These are phyloP conservation scores for Mormyrops boulengeri DNA, from an alignment of 2,797 vertebrate species.

Conservation along the genomic window DNA sequence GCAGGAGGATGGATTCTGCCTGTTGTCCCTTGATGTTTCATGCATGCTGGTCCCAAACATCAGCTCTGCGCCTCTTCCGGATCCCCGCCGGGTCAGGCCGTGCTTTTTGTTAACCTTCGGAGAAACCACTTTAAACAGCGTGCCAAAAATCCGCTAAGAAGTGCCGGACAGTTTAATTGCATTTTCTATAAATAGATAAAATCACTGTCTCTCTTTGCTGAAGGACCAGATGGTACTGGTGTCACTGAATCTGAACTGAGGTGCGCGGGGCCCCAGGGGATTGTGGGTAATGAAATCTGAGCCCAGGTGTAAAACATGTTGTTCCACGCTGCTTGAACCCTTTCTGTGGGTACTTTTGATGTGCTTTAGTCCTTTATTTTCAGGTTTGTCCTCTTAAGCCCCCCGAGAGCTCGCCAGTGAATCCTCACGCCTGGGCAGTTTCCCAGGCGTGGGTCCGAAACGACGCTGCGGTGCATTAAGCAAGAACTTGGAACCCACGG, in stretches of 20 bases:
- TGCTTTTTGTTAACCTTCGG: slow-evolving; percentile 12
- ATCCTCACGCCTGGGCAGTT: neutral
- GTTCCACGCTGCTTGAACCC: neutral
- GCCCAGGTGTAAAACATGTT: neutral
- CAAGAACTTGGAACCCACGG: neutral
- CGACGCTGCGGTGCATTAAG: neutral
- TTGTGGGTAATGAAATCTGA: slow-evolving; percentile 9
- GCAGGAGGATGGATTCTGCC: neutral
- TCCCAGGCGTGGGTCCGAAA: neutral
- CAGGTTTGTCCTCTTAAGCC: neutral
- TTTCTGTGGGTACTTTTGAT: neutral
- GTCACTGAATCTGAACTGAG: slow-evolving; percentile 1
- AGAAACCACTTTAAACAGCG: slow-evolving; percentile 23
- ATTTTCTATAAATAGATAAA: slow-evolving; percentile 36
- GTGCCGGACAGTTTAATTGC: slow-evolving; percentile 26
- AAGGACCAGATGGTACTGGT: slow-evolving; percentile 24
- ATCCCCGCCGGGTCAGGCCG: neutral
- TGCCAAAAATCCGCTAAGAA: slow-evolving; percentile 29
- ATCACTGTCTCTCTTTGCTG: slow-evolving; percentile 23
- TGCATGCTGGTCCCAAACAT: neutral
- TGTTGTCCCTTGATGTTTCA: neutral
- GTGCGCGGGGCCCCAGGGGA: neutral
- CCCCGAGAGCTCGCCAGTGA: neutral
- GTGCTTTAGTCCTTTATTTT: neutral
- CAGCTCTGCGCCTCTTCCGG: neutral